These are phyloP conservation scores for Ardeotis arabs DNA, from an alignment of 2,113 vertebrate species.

Conservation along the genomic window DNA sequence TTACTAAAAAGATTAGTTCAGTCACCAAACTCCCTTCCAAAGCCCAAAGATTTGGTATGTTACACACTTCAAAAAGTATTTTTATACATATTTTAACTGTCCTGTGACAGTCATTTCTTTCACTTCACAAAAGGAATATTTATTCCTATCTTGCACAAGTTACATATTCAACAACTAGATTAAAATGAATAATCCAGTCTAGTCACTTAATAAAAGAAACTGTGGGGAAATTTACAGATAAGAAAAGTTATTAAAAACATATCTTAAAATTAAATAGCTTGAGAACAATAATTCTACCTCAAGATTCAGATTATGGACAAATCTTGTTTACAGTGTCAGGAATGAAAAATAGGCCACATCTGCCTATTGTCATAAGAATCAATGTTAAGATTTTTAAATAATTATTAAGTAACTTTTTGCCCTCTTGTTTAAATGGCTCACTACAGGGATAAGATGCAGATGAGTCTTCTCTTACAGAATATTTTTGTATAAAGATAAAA, in stretches of 20 bases:
- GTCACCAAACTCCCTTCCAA: not conserved
- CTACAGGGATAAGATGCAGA: not conserved
- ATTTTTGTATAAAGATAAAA: not conserved
- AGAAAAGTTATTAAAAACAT: not conserved
- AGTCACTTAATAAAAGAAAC: not conserved
- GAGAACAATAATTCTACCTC: not conserved
- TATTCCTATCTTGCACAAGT: not conserved
- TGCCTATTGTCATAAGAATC: not conserved
- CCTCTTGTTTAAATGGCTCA: not conserved
- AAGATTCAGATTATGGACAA: not conserved
- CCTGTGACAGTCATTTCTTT: not conserved
- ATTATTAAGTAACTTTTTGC: not conserved
- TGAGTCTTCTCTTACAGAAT: not conserved
- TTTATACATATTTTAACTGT: not conserved
- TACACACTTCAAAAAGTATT: not conserved
- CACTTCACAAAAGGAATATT: not conserved
- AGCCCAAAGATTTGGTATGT: rapidly evolving
- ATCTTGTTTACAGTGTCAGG: not conserved
- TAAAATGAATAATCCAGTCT: not conserved
- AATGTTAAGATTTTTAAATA: not conserved
- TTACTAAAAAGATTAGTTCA: not conserved
- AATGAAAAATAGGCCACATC: not conserved
- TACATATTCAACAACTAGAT: not conserved
- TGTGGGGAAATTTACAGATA: not conserved
- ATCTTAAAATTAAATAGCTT: not conserved